Evolutionary conservation across 2,888 invertebrate species (phyloP).

Genomic region (Phymatocera aterrima): DNA sequence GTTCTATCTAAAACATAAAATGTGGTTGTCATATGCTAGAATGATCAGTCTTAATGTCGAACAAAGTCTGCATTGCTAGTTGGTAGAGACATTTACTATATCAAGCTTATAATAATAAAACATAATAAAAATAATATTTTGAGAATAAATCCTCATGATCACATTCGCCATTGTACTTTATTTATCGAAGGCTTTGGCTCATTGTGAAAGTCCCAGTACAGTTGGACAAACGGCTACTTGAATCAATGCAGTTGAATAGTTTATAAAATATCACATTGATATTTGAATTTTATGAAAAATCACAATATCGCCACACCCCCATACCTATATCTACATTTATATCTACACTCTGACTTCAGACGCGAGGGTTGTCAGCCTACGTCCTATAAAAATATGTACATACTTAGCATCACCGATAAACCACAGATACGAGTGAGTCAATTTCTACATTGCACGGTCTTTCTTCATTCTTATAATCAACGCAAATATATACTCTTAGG

Average conservation of each 20-base stretch:
- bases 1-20: background rate
- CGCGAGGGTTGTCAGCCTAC: background rate
- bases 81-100: background rate
- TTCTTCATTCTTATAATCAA: too few relatives aligned
- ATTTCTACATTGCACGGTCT: background rate
- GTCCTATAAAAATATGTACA: background rate
- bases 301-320: background rate
- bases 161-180: slow-evolving; percentile 9
- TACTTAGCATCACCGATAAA: background rate
- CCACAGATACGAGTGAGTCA: background rate
- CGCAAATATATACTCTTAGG: too few relatives aligned
- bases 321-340: background rate
- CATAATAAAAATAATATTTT: background rate
- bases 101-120: background rate
- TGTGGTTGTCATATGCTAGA: background rate
- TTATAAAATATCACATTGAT: background rate
- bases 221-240: background rate
- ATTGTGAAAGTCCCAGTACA: background rate
- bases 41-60: background rate
- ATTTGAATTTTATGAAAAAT: background rate
- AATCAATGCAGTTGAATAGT: background rate
- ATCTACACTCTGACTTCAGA: background rate
- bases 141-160: slow-evolving; percentile 21
- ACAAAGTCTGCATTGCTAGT: background rate
- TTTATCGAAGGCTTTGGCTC: background rate